Evolutionary conservation across 2,888 invertebrate genomes (phyloP).

Genomic region (Helobdella robusta): DNA sequence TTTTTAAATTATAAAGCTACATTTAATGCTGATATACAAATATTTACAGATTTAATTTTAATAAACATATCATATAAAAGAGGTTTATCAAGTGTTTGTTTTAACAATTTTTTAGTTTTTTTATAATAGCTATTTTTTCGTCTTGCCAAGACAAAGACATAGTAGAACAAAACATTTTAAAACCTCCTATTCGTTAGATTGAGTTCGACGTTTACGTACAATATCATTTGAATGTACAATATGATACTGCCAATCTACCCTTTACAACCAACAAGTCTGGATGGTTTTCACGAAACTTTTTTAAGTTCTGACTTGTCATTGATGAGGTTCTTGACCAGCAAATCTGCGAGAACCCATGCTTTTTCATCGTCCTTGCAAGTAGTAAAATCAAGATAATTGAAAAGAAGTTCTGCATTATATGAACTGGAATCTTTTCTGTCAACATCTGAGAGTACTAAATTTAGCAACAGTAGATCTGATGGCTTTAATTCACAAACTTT

Average conservation of each 20-base stretch:
- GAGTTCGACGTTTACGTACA: too few relatives aligned
- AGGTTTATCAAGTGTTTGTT: too few relatives aligned
- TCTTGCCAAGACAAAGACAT: too few relatives aligned
- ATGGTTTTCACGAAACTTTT: neutral
- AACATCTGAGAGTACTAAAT: neutral
- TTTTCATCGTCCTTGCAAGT: neutral
- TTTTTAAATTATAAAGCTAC: too few relatives aligned
- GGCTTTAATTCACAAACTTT: neutral
- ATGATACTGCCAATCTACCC: slow-evolving; percentile 5
- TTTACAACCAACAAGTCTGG: neutral
- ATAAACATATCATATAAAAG: too few relatives aligned
- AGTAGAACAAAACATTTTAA: too few relatives aligned
- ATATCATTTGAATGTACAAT: too few relatives aligned
- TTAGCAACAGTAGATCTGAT: neutral
- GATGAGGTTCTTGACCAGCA: neutral
- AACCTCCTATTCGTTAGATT: too few relatives aligned
- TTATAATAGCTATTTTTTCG: too few relatives aligned
- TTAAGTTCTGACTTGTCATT: neutral
- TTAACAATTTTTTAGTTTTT: too few relatives aligned
- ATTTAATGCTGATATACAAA: too few relatives aligned
- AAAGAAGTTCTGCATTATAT: neutral
- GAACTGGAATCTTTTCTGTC: neutral
- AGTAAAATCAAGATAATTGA: neutral
- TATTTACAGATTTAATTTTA: too few relatives aligned
- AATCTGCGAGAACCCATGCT: neutral